These are phyloP conservation scores for Gila orcuttii DNA, from an alignment of 2,113 vertebrate species.

Conservation along the genomic window DNA sequence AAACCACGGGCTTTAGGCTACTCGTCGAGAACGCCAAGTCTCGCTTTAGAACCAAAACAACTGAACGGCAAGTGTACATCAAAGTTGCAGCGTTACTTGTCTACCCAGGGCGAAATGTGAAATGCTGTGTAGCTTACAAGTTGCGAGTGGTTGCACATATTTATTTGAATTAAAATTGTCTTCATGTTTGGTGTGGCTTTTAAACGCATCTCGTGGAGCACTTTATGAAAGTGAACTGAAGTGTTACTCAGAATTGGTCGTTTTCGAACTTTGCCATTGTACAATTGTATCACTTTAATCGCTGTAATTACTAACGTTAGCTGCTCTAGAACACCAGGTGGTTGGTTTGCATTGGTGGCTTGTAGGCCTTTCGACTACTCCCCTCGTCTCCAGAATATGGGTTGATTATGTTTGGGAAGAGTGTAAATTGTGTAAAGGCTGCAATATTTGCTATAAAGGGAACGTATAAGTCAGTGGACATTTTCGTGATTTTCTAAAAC, in stretches of 20 bases:
- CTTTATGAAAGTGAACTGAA: background rate
- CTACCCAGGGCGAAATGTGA: background rate
- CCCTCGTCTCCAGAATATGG: constrained; percentile 11
- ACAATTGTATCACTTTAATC: constrained; percentile 37
- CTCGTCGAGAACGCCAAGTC: constrained; percentile 7
- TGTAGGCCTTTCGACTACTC: constrained; percentile 66
- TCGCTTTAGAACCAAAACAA: background rate
- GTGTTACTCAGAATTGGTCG: background rate
- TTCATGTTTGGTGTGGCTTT: background rate
- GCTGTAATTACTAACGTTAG: constrained; percentile 57
- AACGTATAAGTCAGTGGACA: background rate
- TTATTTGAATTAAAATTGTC: constrained; percentile 7
- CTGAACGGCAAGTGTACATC: background rate
- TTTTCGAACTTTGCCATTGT: constrained; percentile 48
- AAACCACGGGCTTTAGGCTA: constrained; percentile 28
- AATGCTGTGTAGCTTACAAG: constrained; percentile 1
- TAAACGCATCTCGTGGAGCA: background rate
- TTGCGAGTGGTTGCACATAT: background rate
- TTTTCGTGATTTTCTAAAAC: background rate
- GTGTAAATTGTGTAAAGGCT: background rate
- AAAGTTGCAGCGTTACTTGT: constrained; percentile 17
- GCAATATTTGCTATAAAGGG: background rate
- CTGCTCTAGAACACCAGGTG: constrained; percentile 72
- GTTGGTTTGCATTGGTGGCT: constrained; percentile 70
- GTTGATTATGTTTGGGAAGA: background rate